These are phyloP conservation scores for Abscondita cerata DNA, from an alignment of 2,888 invertebrate species.

Conservation along the genomic window DNA sequence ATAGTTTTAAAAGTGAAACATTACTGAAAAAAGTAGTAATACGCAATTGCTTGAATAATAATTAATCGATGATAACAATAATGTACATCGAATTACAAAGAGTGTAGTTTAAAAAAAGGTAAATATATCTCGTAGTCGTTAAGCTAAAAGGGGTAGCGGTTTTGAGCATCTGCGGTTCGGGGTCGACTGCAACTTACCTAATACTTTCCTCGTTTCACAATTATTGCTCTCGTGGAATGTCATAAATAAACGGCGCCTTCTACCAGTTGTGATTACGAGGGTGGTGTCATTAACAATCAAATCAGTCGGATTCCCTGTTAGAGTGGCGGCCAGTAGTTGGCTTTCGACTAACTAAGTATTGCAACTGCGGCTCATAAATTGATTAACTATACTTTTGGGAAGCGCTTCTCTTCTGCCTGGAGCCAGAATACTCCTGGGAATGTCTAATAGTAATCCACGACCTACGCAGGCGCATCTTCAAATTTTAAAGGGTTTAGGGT, in stretches of 20 bases:
- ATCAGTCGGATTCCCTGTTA: conserved; percentile 33
- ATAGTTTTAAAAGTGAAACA: no score
- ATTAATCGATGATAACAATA: neutral
- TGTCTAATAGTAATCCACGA: conserved; percentile 39
- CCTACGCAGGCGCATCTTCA: conserved; percentile 35
- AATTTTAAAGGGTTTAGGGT: conserved; percentile 31
- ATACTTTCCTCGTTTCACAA: conserved; percentile 33
- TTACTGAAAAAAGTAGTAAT: no score
- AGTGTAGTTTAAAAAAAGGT: neutral
- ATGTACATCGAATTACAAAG: conserved; percentile 6
- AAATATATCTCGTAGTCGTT: conserved; percentile 14
- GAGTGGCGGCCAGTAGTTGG: conserved; percentile 29
- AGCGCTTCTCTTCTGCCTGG: conserved; percentile 39
- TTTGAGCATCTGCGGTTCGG: conserved; percentile 22
- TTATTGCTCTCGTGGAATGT: conserved; percentile 30
- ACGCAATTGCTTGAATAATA: no score
- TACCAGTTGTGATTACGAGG: conserved; percentile 33
- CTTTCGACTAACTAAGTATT: conserved; percentile 32
- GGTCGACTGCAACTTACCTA: conserved; percentile 27
- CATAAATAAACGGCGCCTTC: conserved; percentile 32
- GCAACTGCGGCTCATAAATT: conserved; percentile 38
- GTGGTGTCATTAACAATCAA: conserved; percentile 35
- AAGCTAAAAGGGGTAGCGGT: conserved; percentile 21
- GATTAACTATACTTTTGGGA: conserved; percentile 41
- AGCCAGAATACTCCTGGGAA: conserved; percentile 37